These are phyloP conservation scores for Xiphophorus hellerii DNA, from an alignment of 2,113 vertebrate species.

Conservation along the genomic window DNA sequence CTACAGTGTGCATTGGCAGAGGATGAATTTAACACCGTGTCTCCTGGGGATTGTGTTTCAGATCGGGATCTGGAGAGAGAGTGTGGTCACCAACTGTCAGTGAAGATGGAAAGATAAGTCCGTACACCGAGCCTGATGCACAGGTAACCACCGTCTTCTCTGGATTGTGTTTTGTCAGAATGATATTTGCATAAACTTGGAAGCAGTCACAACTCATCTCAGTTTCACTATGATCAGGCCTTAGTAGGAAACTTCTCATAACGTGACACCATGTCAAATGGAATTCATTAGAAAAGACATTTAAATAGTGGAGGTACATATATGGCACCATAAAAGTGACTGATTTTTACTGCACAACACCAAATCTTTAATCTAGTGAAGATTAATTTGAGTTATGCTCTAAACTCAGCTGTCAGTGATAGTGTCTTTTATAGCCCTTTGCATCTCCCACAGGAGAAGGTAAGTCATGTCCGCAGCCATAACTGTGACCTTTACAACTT, in stretches of 20 bases:
- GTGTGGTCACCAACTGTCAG: constrained; percentile 82
- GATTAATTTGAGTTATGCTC: not conserved
- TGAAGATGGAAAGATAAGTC: constrained; percentile 89
- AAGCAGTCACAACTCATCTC: not conserved
- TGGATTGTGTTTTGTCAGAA: constrained; percentile 23
- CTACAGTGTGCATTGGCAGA: constrained; percentile 14
- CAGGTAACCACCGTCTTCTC: constrained; percentile 82
- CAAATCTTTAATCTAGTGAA: not conserved
- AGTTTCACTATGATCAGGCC: not conserved
- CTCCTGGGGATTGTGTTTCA: constrained; percentile 73
- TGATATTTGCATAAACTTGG: not conserved
- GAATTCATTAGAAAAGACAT: not conserved
- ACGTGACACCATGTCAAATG: not conserved
- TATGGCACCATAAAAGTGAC: not conserved
- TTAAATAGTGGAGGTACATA: not conserved
- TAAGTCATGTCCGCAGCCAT: constrained; percentile 18
- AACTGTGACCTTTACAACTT: constrained; percentile 14
- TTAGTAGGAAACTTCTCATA: not conserved
- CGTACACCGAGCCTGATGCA: constrained; percentile 83
- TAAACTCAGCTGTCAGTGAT: not conserved
- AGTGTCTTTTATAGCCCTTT: not conserved
- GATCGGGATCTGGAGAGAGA: constrained; percentile 86
- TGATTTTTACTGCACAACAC: not conserved
- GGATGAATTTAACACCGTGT: constrained; percentile 31
- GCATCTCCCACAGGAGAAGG: constrained; percentile 9